phyloP scores from a whole-genome alignment of 2,797 vertebrate genomes.

The Scleropages formosus region DNA sequence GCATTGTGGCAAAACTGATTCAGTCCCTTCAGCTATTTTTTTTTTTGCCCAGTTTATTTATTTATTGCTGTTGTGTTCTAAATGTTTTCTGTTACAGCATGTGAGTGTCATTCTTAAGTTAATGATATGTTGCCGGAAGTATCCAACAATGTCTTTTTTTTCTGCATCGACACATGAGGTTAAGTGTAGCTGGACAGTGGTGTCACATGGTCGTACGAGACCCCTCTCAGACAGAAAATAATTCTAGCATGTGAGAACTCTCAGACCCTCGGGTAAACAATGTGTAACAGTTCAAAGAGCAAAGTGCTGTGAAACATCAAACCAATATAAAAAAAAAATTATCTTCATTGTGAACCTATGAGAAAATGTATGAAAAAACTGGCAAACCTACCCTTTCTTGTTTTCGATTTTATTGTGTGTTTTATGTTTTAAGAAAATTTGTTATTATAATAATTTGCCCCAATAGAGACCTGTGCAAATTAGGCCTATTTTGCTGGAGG shows the following conservation, averaged over 20 bases:
- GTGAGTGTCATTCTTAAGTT: too few species aligned
- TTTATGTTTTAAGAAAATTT: constrained; percentile 64
- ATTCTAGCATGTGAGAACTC: background rate
- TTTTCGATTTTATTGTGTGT: constrained; percentile 62
- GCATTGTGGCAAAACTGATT: too few species aligned
- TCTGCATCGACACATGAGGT: background rate
- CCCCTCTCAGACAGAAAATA: background rate
- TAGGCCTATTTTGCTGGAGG: constrained; percentile 67
- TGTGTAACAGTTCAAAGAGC: background rate
- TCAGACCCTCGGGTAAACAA: constrained; percentile 3
- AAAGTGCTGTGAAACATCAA: constrained; percentile 23
- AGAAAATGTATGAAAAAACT: constrained; percentile 61
- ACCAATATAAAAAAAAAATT: constrained; percentile 51
- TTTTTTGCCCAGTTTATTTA: too few species aligned
- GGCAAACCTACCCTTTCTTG: constrained; percentile 55
- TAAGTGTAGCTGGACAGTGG: background rate
- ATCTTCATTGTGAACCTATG: constrained; percentile 59
- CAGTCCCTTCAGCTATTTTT: too few species aligned
- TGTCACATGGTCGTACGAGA: background rate
- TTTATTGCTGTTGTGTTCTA: too few species aligned
- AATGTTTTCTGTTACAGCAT: too few species aligned
- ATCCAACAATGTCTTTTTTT: too few species aligned
- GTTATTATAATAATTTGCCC: constrained; percentile 76
- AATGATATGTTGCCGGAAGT: too few species aligned
- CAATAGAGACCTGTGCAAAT: constrained; percentile 72